A percentile compares a stretch with the other conserved stretches of the same genome.
Conservation (phyloP, 2,888 invertebrate species). For the Drosophila acutilabella region DNA sequence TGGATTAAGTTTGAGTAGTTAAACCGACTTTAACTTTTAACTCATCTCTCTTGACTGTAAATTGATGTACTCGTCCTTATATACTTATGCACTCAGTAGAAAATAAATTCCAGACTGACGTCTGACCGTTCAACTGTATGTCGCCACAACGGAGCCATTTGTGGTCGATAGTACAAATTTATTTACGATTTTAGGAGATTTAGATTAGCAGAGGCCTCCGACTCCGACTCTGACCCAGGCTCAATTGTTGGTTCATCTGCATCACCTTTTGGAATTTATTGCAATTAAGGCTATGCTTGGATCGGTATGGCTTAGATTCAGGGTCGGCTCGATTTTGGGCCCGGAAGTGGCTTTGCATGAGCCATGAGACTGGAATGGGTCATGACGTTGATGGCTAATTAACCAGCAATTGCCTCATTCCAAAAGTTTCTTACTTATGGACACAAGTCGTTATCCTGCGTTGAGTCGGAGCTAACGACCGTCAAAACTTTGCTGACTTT, state of each 20-base stretch:
- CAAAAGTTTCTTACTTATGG: slow-evolving; percentile 5
- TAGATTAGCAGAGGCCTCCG: slow-evolving; percentile 38
- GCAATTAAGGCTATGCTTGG: slow-evolving; percentile 44
- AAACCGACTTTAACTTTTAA: too few species aligned
- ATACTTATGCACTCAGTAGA: too few species aligned
- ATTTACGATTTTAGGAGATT: slow-evolving; percentile 52
- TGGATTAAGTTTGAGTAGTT: too few species aligned
- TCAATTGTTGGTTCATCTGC: neutral
- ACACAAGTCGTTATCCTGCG: slow-evolving; percentile 24
- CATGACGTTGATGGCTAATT: slow-evolving; percentile 37
- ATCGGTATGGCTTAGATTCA: neutral
- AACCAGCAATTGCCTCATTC: slow-evolving; percentile 34
- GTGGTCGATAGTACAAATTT: slow-evolving; percentile 43
- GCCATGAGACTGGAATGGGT: neutral
- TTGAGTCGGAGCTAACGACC: slow-evolving; percentile 5
- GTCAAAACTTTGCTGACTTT: slow-evolving; percentile 45
- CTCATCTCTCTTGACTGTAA: neutral
- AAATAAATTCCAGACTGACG: too few species aligned
- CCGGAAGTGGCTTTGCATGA: slow-evolving; percentile 33
- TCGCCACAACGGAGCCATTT: slow-evolving; percentile 10
- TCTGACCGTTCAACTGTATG: too few species aligned
- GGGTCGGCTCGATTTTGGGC: slow-evolving; percentile 3
- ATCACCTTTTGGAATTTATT: slow-evolving; percentile 32
- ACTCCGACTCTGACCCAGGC: too few species aligned
- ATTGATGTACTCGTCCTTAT: neutral